Base-by-base conservation (phyloP, 2,888 invertebrate species). In the Torymus tubicola region DNA sequence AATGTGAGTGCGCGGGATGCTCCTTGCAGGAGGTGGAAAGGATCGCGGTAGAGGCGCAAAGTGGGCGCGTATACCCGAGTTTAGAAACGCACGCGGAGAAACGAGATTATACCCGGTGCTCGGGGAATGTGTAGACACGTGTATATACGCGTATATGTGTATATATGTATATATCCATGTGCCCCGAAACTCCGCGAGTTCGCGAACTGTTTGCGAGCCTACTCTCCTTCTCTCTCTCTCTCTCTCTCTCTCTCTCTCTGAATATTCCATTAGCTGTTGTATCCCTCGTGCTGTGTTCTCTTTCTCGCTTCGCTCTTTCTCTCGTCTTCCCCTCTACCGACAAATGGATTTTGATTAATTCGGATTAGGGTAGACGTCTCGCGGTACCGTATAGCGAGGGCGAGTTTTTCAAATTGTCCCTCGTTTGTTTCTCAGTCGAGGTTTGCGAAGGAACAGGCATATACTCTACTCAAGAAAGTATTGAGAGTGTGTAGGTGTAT, bases 21-120 rank as follows among this genome's bases (percentile, higher is more conserved):
- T 42, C 42, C 42, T 42, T 8, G 42, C 21, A 21, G 21, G 21
- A 21, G 21, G 21, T 21, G 21, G 8, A 31, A 31, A 42, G 42
- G 42, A 42, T 31, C 31, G 31, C 31, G 42, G 8, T 4, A 8
- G 8, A 42, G 42, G 85, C 81, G 78, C 84, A 83, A 84, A 87
- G 85, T 85, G 85, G 86, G 11, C 60, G 60, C 64, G 42, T 8
- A 8, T 8, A 8, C 8, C 5, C 65, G 53, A 71, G 69, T 69
- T 69, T 60, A 69, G 74, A 64, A 74, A 60, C 53, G 58, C 21
- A 52, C 74, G 58, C 74, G 50, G 31, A 63, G 79, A 72, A 77
- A 80, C 60, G 72, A 80, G 72, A 80, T 80, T 80, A 76, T 42
- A 31, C 52, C 42, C 52, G 8, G 11, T 8, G 42, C 11, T 18